phyloP scores from a whole-genome alignment of 2,797 vertebrate genomes.

The Numenius phaeopus region DNA sequence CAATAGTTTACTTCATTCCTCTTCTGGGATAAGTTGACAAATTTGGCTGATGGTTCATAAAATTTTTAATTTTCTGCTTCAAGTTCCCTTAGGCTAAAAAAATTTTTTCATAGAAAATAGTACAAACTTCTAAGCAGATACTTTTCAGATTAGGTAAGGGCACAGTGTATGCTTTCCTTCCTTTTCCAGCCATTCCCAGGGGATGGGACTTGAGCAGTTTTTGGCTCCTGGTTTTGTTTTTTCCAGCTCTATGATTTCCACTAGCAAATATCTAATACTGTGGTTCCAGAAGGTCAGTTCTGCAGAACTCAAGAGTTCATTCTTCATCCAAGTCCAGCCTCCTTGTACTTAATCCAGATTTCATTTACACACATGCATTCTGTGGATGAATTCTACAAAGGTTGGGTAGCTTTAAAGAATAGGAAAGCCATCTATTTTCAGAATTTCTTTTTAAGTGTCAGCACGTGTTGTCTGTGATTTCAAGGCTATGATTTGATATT shows the following conservation, averaged over 20 bases:
- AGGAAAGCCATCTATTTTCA: neutral
- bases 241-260: neutral
- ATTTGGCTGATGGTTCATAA: neutral
- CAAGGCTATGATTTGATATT: neutral
- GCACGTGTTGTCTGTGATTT: neutral
- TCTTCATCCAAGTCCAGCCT: slow-evolving; percentile 1
- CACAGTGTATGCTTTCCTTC: neutral
- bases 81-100: neutral
- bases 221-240: slow-evolving; percentile 47
- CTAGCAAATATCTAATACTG: neutral
- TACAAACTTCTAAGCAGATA: neutral
- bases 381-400: neutral
- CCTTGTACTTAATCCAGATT: neutral
- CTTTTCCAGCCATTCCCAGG: neutral
- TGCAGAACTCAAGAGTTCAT: neutral
- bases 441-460: neutral
- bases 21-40: neutral
- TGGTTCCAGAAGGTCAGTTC: slow-evolving; percentile 21
- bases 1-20: neutral
- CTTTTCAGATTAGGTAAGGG: slow-evolving; percentile 35
- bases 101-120: neutral
- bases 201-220: neutral
- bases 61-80: neutral
- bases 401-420: neutral
- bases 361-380: neutral